phyloP scores from a whole-genome alignment of 2,797 vertebrate genomes.

The Lophotriccus pileatus region DNA sequence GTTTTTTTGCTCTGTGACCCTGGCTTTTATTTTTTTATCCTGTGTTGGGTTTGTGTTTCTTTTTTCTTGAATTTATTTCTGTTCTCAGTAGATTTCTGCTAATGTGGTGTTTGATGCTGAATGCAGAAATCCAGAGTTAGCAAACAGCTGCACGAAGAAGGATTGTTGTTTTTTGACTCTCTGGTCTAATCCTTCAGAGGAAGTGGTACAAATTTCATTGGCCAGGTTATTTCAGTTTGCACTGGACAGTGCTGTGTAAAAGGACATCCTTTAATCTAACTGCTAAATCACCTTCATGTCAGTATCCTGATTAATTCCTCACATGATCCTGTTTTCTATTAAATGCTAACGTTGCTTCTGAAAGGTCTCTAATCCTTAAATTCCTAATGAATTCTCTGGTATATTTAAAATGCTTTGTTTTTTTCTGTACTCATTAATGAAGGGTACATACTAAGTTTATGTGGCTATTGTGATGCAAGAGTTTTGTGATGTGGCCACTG shows the following conservation, averaged over 20 bases:
- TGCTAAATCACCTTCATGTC: slow-evolving; percentile 2
- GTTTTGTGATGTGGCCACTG: not conserved
- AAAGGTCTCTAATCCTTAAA: not conserved
- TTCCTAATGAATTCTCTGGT: not conserved
- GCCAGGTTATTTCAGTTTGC: slow-evolving; percentile 1
- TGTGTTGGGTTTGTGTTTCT: not conserved
- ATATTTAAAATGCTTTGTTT: not conserved
- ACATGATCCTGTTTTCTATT: not conserved
- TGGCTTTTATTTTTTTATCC: not conserved
- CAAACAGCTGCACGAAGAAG: not conserved
- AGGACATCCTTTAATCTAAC: not conserved
- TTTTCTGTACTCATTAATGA: not conserved
- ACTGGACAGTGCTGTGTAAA: not conserved
- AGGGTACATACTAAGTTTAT: not conserved
- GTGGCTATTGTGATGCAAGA: not conserved
- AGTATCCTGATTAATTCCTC: slow-evolving; percentile 24
- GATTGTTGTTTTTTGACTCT: not conserved
- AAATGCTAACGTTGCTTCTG: not conserved
- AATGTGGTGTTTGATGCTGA: not conserved
- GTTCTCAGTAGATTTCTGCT: not conserved
- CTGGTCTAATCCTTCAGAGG: not conserved
- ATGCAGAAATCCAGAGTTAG: not conserved
- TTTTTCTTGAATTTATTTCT: not conserved
- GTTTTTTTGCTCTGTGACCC: not conserved
- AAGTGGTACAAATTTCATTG: not conserved